These are phyloP conservation scores for Dryoscopus gambensis DNA, from an alignment of 2,113 vertebrate species.

Conservation along the genomic window DNA sequence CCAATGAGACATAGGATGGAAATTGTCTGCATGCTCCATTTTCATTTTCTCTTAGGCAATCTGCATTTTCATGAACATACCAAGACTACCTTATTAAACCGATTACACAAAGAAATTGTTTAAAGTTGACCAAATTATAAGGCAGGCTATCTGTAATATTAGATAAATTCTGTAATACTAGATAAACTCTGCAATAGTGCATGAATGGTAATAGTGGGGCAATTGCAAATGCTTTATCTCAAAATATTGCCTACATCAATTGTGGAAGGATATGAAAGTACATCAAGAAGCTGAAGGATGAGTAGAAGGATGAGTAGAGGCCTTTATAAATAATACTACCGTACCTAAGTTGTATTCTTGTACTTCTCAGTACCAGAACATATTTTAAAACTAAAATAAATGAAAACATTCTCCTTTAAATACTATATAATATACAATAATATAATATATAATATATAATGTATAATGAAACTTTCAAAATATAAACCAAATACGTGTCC, in stretches of 20 bases:
- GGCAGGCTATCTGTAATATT: neutral
- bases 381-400: neutral
- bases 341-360: neutral
- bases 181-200: neutral
- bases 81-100: neutral
- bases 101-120: neutral
- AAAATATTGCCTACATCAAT: neutral
- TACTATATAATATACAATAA: neutral
- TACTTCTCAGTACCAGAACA: neutral
- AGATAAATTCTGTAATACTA: neutral
- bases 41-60: neutral
- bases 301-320: no score
- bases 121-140: neutral
- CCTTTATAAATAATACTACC: neutral
- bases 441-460: no score
- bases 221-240: neutral
- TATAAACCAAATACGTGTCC: neutral
- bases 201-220: neutral
- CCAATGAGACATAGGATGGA: neutral
- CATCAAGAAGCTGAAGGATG: neutral
- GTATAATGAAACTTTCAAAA: neutral
- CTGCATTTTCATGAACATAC: neutral
- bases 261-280: neutral
- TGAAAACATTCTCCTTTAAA: neutral
- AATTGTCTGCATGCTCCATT: neutral